A percentile compares a stretch with the other conserved stretches of the same genome.
These are phyloP conservation scores for Parazoanthus atlanticus DNA, from an alignment of 92 coral and sea anemone genomes.

Conservation along the genomic window DNA sequence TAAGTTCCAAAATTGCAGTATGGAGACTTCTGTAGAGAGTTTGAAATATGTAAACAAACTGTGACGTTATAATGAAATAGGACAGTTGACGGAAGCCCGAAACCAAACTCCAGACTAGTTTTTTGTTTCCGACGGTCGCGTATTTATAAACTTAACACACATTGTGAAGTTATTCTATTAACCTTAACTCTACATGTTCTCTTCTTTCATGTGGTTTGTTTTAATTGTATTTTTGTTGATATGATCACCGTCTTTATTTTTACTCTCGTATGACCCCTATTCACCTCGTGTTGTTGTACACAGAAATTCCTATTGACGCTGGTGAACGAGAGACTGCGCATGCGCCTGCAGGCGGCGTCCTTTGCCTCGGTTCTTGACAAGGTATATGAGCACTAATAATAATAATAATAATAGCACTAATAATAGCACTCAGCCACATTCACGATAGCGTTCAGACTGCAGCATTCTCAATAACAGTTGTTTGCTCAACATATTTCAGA, in stretches of 20 bases:
- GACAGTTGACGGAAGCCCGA: neutral
- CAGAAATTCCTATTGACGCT: conserved; percentile 73
- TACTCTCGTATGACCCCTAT: neutral
- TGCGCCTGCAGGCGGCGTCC: conserved; percentile 71
- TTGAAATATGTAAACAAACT: no score
- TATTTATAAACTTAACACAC: neutral
- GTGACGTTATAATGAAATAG: no score
- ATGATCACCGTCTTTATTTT: neutral
- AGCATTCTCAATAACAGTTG: neutral
- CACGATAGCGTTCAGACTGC: neutral
- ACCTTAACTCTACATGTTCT: neutral
- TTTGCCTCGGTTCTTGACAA: conserved; percentile 76
- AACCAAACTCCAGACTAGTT: neutral
- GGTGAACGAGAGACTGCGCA: conserved; percentile 73
- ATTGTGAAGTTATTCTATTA: no score
- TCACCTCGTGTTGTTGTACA: neutral
- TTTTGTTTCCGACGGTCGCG: neutral
- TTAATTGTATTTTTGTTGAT: neutral
- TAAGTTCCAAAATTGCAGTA: no score
- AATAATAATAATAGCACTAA: neutral
- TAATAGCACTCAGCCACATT: neutral
- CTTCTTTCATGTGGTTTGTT: neutral
- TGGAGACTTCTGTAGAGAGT: no score
- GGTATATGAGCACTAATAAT: conserved; percentile 54
- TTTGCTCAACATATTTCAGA: conserved; percentile 41